These are phyloP conservation scores for Rhorus exstirpatorius DNA, from an alignment of 2,888 invertebrate species.

Conservation along the genomic window DNA sequence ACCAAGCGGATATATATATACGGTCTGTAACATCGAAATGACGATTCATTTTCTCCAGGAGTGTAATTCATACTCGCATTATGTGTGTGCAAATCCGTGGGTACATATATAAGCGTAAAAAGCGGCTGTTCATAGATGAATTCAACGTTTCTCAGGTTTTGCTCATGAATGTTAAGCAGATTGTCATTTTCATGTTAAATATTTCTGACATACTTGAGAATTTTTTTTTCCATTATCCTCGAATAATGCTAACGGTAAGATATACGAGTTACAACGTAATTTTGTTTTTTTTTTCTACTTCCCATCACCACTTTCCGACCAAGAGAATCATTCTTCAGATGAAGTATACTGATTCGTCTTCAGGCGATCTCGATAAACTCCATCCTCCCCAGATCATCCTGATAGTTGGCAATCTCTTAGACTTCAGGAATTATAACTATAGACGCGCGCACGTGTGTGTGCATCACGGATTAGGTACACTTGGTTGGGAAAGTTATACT, in stretches of 20 bases:
- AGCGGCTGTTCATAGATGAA: slow-evolving; percentile 20
- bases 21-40: slow-evolving; percentile 42
- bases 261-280: too few species aligned
- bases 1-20: slow-evolving; percentile 40
- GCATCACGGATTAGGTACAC: neutral
- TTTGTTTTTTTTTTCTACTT: too few species aligned
- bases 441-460: too few species aligned
- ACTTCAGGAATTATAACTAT: too few species aligned
- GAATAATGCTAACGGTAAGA: too few species aligned
- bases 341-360: too few species aligned
- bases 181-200: neutral
- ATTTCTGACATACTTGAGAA: neutral
- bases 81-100: too few species aligned
- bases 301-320: neutral
- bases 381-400: too few species aligned
- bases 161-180: slow-evolving; percentile 38
- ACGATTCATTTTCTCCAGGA: slow-evolving; percentile 46
- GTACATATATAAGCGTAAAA: slow-evolving; percentile 25
- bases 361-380: too few species aligned
- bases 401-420: too few species aligned
- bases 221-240: neutral
- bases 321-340: too few species aligned
- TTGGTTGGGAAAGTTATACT: neutral
- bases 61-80: slow-evolving; percentile 40
- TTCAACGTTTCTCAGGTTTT: slow-evolving; percentile 26